phyloP scores from a whole-genome alignment of 2,113 vertebrate species.

The Aleadryas rufinucha region DNA sequence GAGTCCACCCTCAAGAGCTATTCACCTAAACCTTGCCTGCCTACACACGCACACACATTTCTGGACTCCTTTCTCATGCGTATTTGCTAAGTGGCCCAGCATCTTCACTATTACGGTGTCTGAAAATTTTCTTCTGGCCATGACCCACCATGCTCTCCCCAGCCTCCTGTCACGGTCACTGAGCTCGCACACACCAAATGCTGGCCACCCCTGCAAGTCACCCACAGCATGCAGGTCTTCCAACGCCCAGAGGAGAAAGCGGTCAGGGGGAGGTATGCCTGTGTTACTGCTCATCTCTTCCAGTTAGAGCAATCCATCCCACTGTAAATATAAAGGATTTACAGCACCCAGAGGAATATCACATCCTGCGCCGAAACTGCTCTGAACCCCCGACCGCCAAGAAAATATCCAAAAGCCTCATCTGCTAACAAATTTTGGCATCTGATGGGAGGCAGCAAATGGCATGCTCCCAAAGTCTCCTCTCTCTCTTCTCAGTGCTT shows the following conservation, averaged over 20 bases:
- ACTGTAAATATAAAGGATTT: neutral
- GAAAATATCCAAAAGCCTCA: neutral
- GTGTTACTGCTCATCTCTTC: neutral
- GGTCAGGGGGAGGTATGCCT: accelerated
- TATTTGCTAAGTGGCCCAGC: neutral
- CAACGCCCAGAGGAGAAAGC: accelerated
- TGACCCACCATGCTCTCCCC: neutral
- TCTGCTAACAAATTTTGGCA: neutral
- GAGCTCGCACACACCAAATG: neutral
- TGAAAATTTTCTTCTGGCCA: neutral
- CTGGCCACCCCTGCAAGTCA: neutral
- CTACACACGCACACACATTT: neutral
- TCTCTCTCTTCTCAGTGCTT: neutral
- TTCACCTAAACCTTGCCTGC: neutral
- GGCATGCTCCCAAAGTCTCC: neutral
- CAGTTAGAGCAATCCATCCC: neutral
- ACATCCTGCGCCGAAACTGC: neutral
- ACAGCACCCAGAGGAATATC: neutral
- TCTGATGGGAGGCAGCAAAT: neutral
- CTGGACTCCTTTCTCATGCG: neutral
- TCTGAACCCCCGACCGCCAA: neutral
- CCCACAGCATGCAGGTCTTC: neutral
- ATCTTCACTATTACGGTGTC: accelerated
- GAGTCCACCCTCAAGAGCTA: neutral
- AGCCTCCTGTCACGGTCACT: accelerated